Evolutionary conservation across 2,888 invertebrate species (phyloP).

Genomic region (Tuta absoluta): DNA sequence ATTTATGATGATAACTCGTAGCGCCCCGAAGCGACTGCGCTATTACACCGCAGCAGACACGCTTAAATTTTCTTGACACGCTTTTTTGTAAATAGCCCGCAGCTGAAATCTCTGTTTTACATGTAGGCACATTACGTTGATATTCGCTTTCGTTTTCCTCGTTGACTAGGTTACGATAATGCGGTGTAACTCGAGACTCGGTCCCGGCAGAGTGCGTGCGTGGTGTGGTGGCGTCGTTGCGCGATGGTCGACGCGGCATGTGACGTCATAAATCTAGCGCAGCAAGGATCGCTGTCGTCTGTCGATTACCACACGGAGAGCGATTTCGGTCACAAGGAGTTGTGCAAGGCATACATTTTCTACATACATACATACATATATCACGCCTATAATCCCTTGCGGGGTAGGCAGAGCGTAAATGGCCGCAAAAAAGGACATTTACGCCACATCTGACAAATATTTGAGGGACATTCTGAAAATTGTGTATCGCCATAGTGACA

Average conservation of each 20-base stretch:
- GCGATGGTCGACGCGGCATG: slow-evolving; percentile 50
- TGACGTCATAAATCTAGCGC: slow-evolving; percentile 67
- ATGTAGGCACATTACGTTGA: slow-evolving; percentile 16
- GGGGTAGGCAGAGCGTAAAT: no score
- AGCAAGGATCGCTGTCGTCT: slow-evolving; percentile 60
- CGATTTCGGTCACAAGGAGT: slow-evolving; percentile 47
- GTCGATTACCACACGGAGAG: slow-evolving; percentile 66
- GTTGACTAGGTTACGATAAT: slow-evolving; percentile 18
- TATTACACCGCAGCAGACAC: slow-evolving; percentile 10
- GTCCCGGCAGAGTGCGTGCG: slow-evolving; percentile 33
- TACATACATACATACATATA: no score
- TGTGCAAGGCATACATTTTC: slow-evolving; percentile 43
- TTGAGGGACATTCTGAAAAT: no score
- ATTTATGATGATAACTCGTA: slow-evolving; percentile 9
- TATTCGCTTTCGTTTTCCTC: slow-evolving; percentile 19
- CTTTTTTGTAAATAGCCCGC: slow-evolving; percentile 8
- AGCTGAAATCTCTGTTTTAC: slow-evolving; percentile 14
- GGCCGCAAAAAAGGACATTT: no score
- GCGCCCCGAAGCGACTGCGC: background rate
- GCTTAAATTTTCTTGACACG: slow-evolving; percentile 12
- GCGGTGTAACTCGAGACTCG: background rate
- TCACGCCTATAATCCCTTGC: no score
- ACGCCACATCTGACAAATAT: no score
- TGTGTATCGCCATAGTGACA: no score
- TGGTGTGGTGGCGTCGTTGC: slow-evolving; percentile 4